Base-by-base conservation (phyloP, 2,888 invertebrate genomes). In the Schizotus pectinicornis region DNA sequence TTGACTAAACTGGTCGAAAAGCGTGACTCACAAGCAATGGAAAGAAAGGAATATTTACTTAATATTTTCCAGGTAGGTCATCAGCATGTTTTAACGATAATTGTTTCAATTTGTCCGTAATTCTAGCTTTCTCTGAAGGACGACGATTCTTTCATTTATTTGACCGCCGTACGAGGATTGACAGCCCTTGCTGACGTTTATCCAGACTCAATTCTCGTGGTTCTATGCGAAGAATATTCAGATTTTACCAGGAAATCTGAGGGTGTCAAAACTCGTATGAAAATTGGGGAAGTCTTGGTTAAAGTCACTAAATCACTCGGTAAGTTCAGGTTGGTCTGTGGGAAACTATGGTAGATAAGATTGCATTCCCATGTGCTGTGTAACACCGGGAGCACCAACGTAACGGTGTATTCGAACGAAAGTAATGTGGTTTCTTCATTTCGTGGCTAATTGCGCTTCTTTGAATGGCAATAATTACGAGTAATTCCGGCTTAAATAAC, bases 71-170 rank as follows among this genome's bases (percentile, higher is more conserved):
- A 89, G 81, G 91, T 90, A 46, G n/a, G 34, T 5, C n/a, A 33
- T 34, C 49, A 33, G 2, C 1, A 13, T 42, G 6, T 31, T 49
- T 61, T 49, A 14, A 12, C 50, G 49, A 32, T 47, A 22, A 9
- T 46, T 46, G 47, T 37, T 31, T 52, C 58, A 53, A 42, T 58
- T 73, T 49, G 41, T 46, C 50, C 56, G 37, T 70, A 60, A 72
- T 83, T 80, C 54, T 67, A 89, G 86, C 88, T 90, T 77, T 88
- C 89, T 79, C 76, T 95, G 0, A 87, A 86, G 73, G 85, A 94
- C 68, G 80, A 86, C 7, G 95, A 95, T 74, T 89, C 94, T 0
- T 95, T 92, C 74, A 82, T 95, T 55, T 95, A 94, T 76, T 78
- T 95, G 60, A 83, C 87, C 56, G 88, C 93, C 1, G 86, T 94